These are phyloP conservation scores for Lasioglossum lativentre DNA, from an alignment of 2,888 invertebrate genomes.

Conservation along the genomic window DNA sequence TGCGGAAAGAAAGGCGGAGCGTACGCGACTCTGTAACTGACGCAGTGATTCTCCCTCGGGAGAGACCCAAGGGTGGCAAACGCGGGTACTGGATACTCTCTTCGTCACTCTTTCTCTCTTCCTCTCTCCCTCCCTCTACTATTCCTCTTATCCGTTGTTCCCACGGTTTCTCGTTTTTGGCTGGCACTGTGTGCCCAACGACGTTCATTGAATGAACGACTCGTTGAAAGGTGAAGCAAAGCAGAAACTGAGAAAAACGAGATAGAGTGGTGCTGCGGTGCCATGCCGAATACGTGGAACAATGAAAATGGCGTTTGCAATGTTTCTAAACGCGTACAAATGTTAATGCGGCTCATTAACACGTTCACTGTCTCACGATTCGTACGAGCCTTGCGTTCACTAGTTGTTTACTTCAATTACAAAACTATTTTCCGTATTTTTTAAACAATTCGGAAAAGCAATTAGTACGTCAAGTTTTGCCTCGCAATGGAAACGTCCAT, in stretches of 20 bases:
- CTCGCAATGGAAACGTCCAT: background rate
- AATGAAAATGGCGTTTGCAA: background rate
- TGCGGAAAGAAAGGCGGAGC: conserved; percentile 53
- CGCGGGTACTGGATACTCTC: conserved; percentile 27
- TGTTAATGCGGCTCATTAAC: background rate
- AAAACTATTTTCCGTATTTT: background rate
- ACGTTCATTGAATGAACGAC: conserved; percentile 17
- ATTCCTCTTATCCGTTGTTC: conserved; percentile 7
- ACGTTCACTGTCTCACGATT: background rate
- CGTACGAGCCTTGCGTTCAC: background rate
- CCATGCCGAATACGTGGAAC: background rate
- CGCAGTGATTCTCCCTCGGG: conserved; percentile 61
- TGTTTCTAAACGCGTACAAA: background rate
- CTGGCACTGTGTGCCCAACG: background rate
- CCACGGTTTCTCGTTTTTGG: conserved; percentile 18
- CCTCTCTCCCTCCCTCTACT: background rate
- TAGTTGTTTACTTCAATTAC: background rate
- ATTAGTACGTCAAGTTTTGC: background rate
- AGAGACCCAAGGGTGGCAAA: conserved; percentile 49
- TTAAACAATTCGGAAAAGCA: background rate
- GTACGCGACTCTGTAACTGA: conserved; percentile 57
- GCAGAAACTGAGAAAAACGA: conserved; percentile 5
- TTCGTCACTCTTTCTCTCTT: background rate
- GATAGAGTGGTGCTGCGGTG: conserved; percentile 2
- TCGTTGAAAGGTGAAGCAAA: conserved; percentile 44